phyloP scores from a whole-genome alignment of 2,888 invertebrate species.

The Ferrisia virgata region DNA sequence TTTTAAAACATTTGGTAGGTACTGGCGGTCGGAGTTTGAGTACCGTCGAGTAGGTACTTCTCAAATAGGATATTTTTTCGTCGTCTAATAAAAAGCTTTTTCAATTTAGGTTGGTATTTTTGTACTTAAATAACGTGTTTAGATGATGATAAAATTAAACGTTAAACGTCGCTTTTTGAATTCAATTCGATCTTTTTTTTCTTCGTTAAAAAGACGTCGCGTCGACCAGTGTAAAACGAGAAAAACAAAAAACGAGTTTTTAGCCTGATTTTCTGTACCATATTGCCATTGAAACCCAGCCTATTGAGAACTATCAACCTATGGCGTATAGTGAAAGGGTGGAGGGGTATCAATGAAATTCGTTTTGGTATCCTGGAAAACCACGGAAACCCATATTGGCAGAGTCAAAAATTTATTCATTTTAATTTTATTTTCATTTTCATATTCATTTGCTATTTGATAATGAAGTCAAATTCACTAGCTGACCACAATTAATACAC shows the following conservation, averaged over 20 bases:
- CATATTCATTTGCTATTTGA: no score
- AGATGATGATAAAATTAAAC: background rate
- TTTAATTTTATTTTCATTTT: no score
- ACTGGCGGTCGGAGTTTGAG: no score
- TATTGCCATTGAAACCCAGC: no score
- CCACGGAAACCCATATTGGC: no score
- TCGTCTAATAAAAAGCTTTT: background rate
- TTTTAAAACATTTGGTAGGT: background rate
- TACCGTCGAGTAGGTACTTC: background rate
- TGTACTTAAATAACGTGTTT: background rate
- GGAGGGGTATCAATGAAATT: no score
- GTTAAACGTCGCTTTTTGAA: background rate
- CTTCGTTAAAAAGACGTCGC: background rate
- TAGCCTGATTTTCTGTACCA: background rate
- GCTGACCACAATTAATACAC: no score
- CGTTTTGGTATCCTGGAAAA: no score
- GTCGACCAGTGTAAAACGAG: background rate
- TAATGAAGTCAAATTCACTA: no score
- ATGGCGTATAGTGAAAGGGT: no score
- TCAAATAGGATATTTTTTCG: background rate
- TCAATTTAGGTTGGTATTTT: background rate
- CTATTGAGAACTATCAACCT: no score
- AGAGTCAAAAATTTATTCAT: no score
- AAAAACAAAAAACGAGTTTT: background rate
- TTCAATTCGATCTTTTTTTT: background rate